phyloP scores from a whole-genome alignment of 1,140 invertebrate species.

The Orius insidiosus region DNA sequence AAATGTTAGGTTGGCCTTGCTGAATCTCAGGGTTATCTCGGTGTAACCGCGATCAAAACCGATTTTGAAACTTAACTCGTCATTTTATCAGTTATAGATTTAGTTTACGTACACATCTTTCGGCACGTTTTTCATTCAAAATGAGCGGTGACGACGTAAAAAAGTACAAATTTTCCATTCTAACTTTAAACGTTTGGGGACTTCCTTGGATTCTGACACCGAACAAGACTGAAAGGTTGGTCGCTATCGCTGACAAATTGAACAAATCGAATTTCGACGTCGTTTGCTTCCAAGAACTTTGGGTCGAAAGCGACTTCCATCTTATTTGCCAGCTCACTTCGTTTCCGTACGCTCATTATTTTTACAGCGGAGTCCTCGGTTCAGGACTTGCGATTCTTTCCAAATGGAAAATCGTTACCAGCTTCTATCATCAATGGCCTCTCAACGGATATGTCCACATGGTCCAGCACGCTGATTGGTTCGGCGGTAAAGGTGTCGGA shows the following conservation, averaged over 20 bases:
- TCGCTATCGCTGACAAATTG: conserved; percentile 62
- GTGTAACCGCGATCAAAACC: too few species aligned
- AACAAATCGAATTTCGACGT: conserved; percentile 57
- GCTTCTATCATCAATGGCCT: conserved; percentile 79
- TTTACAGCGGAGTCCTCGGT: conserved; percentile 77
- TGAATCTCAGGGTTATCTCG: too few species aligned
- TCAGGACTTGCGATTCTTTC: conserved; percentile 86
- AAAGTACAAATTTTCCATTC: not conserved
- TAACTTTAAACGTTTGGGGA: conserved; percentile 29
- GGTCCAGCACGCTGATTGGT: conserved; percentile 94
- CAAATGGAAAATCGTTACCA: conserved; percentile 67
- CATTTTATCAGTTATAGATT: too few species aligned
- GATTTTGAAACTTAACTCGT: too few species aligned
- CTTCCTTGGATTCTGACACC: conserved; percentile 29
- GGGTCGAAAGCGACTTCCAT: conserved; percentile 57
- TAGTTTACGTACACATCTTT: too few species aligned
- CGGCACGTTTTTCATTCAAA: too few species aligned
- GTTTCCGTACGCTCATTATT: conserved; percentile 81
- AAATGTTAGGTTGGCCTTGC: too few species aligned
- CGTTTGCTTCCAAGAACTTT: conserved; percentile 85
- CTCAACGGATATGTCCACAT: conserved; percentile 96
- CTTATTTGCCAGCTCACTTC: conserved; percentile 36
- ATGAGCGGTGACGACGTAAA: too few species aligned
- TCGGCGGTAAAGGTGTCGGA: conserved; percentile 90
- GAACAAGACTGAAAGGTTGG: conserved; percentile 52